These are phyloP conservation scores for Apomyelois bistriatella DNA, from an alignment of 2,888 invertebrate genomes.

Conservation along the genomic window DNA sequence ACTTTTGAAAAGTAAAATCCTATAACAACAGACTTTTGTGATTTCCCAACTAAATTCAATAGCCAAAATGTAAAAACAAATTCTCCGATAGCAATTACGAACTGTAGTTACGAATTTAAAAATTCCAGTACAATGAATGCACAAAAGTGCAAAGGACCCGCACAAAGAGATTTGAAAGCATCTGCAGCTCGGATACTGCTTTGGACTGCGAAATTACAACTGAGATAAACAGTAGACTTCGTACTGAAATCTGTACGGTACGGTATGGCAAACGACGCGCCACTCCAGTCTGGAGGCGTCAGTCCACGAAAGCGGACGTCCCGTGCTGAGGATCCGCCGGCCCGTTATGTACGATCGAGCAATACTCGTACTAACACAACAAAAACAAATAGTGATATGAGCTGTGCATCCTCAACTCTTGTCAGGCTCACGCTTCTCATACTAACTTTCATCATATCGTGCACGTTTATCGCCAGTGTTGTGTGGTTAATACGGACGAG, in stretches of 20 bases:
- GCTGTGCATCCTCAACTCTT: constrained; percentile 69
- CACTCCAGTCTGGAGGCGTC: constrained; percentile 65
- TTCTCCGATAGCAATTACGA: constrained; percentile 37
- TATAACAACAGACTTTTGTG: not conserved
- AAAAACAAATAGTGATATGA: constrained; percentile 79
- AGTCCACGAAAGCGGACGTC: constrained; percentile 43
- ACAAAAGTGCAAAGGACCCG: constrained; percentile 64
- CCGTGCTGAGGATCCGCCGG: constrained; percentile 40
- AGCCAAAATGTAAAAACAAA: constrained; percentile 17
- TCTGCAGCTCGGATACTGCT: constrained; percentile 69
- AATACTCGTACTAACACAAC: constrained; percentile 57
- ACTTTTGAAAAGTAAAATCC: not conserved
- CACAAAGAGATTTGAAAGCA: constrained; percentile 73
- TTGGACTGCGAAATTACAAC: constrained; percentile 67
- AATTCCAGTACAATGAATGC: constrained; percentile 58
- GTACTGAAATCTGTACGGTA: constrained; percentile 12
- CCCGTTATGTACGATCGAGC: constrained; percentile 66
- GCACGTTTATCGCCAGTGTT: constrained; percentile 69
- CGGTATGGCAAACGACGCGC: constrained; percentile 26
- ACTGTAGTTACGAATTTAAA: constrained; percentile 47
- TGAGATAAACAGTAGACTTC: constrained; percentile 54
- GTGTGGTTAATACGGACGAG: constrained; percentile 70
- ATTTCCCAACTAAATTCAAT: not conserved
- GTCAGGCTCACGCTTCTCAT: constrained; percentile 69
- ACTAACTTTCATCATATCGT: constrained; percentile 69